A percentile compares a stretch with the other conserved stretches of the same genome.
phyloP scores from a whole-genome alignment of 2,888 invertebrate species.

The Prenolepis imparis region DNA sequence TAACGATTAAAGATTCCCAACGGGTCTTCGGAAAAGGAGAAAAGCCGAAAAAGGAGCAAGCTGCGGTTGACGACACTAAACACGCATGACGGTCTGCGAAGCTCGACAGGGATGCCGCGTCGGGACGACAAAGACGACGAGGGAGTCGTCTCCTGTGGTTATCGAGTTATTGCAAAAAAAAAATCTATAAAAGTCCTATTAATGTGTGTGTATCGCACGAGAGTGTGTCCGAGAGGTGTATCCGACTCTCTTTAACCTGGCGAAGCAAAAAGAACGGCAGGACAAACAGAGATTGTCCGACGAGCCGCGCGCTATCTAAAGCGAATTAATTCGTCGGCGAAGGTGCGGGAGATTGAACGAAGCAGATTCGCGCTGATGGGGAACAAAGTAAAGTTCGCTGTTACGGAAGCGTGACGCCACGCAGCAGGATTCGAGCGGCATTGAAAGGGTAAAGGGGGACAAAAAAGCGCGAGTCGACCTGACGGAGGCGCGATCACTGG shows the following conservation, averaged over 20 bases:
- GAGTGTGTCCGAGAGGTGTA: background rate
- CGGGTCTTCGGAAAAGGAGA: conserved; percentile 45
- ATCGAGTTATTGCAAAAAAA: conserved; percentile 2
- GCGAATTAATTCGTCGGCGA: conserved; percentile 27
- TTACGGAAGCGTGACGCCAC: conserved; percentile 47
- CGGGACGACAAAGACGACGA: conserved; percentile 64
- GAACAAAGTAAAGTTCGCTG: conserved; percentile 31
- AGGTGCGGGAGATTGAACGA: conserved; percentile 17
- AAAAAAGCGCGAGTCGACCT: conserved; percentile 44
- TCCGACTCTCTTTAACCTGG: background rate
- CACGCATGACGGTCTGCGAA: conserved; percentile 68
- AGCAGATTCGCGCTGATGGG: conserved; percentile 24
- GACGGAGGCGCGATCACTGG: conserved; percentile 28
- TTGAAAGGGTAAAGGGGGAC: conserved; percentile 7
- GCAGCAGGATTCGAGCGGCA: conserved; percentile 44
- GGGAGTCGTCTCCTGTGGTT: conserved; percentile 4
- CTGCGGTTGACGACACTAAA: conserved; percentile 60
- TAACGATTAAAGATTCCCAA: conserved; percentile 65
- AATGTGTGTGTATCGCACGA: background rate
- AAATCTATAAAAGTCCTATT: background rate
- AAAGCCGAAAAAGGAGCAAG: conserved; percentile 60
- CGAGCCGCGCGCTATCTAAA: background rate
- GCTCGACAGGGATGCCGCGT: conserved; percentile 42
- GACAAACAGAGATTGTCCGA: background rate
- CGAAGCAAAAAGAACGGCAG: background rate